Base-by-base conservation (phyloP, 2,797 vertebrate species). In the Brachyrhaphis roseni region DNA sequence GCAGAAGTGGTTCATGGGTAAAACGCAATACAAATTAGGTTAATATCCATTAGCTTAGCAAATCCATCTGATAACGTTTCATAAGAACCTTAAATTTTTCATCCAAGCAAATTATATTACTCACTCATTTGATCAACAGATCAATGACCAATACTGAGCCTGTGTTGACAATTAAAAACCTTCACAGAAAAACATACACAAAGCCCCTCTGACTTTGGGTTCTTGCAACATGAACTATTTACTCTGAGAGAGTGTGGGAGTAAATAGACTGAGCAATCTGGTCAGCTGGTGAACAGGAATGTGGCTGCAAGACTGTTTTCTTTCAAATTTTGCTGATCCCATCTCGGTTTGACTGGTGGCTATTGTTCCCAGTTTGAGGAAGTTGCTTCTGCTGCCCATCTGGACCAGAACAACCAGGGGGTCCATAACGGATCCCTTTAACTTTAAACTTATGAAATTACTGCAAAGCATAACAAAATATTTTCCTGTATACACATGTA, bases 261-360 rank as follows among this genome's bases (percentile, higher is more conserved):
- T 86, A 34, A 80, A 86, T 76, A 88, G 78, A 62, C 62, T 10
- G 51, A 74, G 31, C 71, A 28, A 76, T 79, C 77, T 72, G 68
- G 82, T 93, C 91, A 92, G 91, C 85, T 87, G 87, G 85, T 83
- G 82, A 78, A 74, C 23, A 26, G 78, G 89, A 92, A 92, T 89
- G 85, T 77, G 78, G 85, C 70, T 78, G 76, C 49, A 57, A 87
- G 75, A 88, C 53, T 72, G 78, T 70, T 74, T 81, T 78, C 87
- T 85, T 86, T 82, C 76, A 88, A 75, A 87, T 6, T 62, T 53
- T 45, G 43, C 26, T 36, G 74, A 82, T 79, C 49, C 75, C 62
- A 73, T 36, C 83, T 74, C 59, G 74, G 62, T 72, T 78, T 81
- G 70, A 91, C 84, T 73, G 45, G 82, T 78, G 31, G 4, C 46